A percentile compares a stretch with the other conserved stretches of the same genome.
Conservation (phyloP, 1,140 invertebrate genomes). For the Drosophila varians region DNA sequence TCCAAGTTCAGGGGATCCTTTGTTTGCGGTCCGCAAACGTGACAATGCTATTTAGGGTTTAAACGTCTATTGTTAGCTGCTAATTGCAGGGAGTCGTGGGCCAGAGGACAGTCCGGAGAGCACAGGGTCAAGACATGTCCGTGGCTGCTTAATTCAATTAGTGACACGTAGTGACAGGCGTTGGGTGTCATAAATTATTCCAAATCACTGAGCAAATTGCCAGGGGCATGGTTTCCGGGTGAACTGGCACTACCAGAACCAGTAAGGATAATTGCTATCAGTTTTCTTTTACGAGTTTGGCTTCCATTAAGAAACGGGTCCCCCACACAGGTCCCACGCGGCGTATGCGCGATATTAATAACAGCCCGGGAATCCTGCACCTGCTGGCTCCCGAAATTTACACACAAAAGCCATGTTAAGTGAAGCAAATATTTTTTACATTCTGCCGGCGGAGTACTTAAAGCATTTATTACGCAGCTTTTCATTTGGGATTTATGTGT, state of each 20-base stretch:
- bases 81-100: conserved; percentile 61
- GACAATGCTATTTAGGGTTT: conserved; percentile 35
- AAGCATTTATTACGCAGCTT: conserved; percentile 63
- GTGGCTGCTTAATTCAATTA: conserved; percentile 42
- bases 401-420: conserved; percentile 51
- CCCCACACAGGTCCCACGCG: conserved; percentile 8
- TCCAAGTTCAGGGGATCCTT: conserved; percentile 46
- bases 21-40: conserved; percentile 39
- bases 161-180: too few species aligned
- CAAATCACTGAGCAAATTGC: conserved; percentile 17
- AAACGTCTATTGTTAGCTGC: conserved; percentile 55
- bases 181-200: conserved; percentile 38
- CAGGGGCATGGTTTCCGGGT: background rate
- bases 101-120: conserved; percentile 16
- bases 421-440: conserved; percentile 51
- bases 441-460: conserved; percentile 54
- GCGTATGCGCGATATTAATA: conserved; percentile 52
- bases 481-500: conserved; percentile 61
- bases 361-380: conserved; percentile 32
- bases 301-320: background rate
- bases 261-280: conserved; percentile 18
- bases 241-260: conserved; percentile 8
- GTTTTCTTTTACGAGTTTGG: conserved; percentile 14
- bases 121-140: conserved; percentile 42
- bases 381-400: conserved; percentile 46